Percentiles rank a stretch among this genome's conserved stretches.
Conservation (phyloP, 2,113 vertebrate species). For the Cricetomys ansorgei region DNA sequence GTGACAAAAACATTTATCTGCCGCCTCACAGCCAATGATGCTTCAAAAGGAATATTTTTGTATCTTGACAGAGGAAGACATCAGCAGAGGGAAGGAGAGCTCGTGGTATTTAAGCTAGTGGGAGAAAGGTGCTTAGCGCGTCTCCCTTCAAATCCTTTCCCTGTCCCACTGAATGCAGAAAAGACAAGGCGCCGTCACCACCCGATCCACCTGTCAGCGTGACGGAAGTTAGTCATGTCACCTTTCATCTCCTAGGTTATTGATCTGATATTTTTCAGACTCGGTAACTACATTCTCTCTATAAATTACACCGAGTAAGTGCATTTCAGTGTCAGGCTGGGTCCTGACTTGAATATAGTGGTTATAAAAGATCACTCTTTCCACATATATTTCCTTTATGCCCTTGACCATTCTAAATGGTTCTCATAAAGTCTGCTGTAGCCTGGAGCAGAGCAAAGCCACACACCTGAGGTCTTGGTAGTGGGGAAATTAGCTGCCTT, state of each 20-base stretch:
- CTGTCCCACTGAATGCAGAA: conserved; percentile 58
- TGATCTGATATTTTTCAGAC: conserved; percentile 82
- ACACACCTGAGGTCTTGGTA: conserved; percentile 46
- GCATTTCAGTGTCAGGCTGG: conserved; percentile 75
- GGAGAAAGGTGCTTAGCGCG: conserved; percentile 41
- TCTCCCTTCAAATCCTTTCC: conserved; percentile 73
- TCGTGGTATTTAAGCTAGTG: too few relatives aligned
- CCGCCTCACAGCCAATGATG: conserved; percentile 15
- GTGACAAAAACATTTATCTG: conserved; percentile 33
- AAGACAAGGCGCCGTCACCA: conserved; percentile 49
- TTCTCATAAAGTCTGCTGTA: conserved; percentile 67
- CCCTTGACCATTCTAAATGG: conserved; percentile 76
- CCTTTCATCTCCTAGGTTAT: conserved; percentile 80
- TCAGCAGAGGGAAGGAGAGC: conserved; percentile 62
- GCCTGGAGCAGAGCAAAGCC: conserved; percentile 12
- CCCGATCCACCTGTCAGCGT: conserved; percentile 77
- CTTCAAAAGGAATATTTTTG: conserved; percentile 43
- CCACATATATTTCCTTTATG: conserved; percentile 80
- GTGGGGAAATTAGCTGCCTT: not conserved
- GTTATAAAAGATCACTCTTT: conserved; percentile 77
- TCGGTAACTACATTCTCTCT: conserved; percentile 76
- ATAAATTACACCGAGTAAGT: conserved; percentile 82
- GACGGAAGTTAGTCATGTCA: conserved; percentile 75
- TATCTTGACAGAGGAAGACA: conserved; percentile 54
- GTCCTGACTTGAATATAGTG: conserved; percentile 74